phyloP scores from a whole-genome alignment of 2,797 vertebrate genomes.

The Crenuchus spilurus region DNA sequence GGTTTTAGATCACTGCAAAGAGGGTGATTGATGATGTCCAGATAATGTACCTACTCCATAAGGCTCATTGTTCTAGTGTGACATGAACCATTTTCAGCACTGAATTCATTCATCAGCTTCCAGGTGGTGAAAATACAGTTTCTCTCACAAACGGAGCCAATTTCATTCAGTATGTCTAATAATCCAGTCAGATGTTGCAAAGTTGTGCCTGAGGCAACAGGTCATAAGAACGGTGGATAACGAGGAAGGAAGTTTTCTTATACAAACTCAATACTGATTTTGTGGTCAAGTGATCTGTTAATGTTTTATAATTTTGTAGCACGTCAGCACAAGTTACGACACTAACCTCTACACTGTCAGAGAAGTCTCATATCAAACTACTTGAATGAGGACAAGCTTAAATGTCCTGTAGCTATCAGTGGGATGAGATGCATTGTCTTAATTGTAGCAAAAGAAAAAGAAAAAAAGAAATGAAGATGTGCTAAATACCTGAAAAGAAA shows the following conservation, averaged over 20 bases:
- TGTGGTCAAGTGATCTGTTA: conserved; percentile 32
- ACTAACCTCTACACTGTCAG: conserved; percentile 38
- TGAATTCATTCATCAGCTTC: conserved; percentile 33
- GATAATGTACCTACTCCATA: conserved; percentile 10
- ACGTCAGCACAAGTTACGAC: conserved; percentile 40
- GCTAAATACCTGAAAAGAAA: conserved; percentile 22
- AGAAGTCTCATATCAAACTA: conserved; percentile 43
- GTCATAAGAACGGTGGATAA: not conserved
- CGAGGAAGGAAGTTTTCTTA: conserved; percentile 3
- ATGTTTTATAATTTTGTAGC: conserved; percentile 31
- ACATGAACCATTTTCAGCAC: conserved; percentile 24
- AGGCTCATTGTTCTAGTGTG: conserved; percentile 16
- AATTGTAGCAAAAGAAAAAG: conserved; percentile 45
- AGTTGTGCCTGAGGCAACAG: conserved; percentile 10
- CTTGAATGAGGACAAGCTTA: conserved; percentile 38
- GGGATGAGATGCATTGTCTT: conserved; percentile 12
- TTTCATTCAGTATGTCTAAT: conserved; percentile 26
- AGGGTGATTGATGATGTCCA: not conserved
- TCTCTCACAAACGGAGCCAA: conserved; percentile 21
- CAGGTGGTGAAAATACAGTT: conserved; percentile 29
- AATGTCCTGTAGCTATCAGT: conserved; percentile 22
- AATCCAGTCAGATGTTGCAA: conserved; percentile 8
- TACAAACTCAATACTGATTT: not conserved
- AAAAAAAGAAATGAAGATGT: not conserved
- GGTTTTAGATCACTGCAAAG: conserved; percentile 24